These are phyloP conservation scores for Allacma fusca DNA, from an alignment of 2,888 invertebrate species.

Conservation along the genomic window DNA sequence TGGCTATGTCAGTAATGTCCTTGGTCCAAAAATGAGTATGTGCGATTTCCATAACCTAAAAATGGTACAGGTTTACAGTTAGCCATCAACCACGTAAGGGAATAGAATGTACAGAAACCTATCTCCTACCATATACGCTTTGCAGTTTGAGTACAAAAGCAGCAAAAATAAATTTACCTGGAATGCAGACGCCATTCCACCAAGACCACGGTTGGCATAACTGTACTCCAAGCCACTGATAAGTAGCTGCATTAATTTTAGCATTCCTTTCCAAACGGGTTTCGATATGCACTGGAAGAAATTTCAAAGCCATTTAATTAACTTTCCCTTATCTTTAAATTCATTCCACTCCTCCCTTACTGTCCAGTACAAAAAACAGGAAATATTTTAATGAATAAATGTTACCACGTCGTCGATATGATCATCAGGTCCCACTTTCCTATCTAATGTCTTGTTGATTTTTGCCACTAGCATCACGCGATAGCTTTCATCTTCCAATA, in stretches of 20 bases:
- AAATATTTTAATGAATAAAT: slow-evolving; percentile 60
- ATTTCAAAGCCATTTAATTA: background rate
- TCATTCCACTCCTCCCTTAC: too few relatives aligned
- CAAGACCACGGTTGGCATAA: slow-evolving; percentile 90
- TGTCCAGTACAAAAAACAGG: too few relatives aligned
- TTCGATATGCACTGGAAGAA: slow-evolving; percentile 80
- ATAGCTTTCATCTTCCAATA: slow-evolving; percentile 99
- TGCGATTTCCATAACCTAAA: slow-evolving; percentile 93
- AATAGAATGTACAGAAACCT: too few relatives aligned
- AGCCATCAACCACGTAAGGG: too few relatives aligned
- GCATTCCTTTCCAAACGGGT: slow-evolving; percentile 94
- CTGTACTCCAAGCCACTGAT: slow-evolving; percentile 94
- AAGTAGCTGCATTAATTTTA: slow-evolving; percentile 88
- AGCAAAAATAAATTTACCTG: slow-evolving; percentile 53
- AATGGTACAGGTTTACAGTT: too few relatives aligned
- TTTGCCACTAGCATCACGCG: slow-evolving; percentile 94
- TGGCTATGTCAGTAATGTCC: slow-evolving; percentile 71
- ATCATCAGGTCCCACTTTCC: slow-evolving; percentile 93
- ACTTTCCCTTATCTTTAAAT: too few relatives aligned
- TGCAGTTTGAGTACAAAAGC: too few relatives aligned
- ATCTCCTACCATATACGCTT: too few relatives aligned
- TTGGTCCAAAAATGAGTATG: slow-evolving; percentile 98
- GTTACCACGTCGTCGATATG: slow-evolving; percentile 97
- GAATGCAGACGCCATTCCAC: slow-evolving; percentile 97
- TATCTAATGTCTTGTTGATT: slow-evolving; percentile 90